Conservation (phyloP, 2,113 vertebrate genomes). For the Trochalopteron elliotii region DNA sequence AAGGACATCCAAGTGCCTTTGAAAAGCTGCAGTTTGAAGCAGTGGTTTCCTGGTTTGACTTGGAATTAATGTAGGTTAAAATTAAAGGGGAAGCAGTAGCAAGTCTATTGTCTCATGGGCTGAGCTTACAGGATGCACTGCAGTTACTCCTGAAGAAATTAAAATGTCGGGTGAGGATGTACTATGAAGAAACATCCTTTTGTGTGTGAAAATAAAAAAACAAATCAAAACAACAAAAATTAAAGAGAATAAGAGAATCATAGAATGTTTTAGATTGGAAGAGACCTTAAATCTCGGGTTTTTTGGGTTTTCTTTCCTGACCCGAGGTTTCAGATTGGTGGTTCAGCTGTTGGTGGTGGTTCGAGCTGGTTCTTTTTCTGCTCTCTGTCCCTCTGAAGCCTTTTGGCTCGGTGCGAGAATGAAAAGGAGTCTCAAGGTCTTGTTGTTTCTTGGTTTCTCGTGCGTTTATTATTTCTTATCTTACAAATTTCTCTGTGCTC, state of each 20-base stretch:
- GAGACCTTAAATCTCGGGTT: too few species aligned
- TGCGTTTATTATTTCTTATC: too few species aligned
- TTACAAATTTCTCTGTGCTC: too few species aligned
- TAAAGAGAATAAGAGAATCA: not conserved
- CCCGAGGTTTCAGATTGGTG: too few species aligned
- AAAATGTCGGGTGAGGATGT: not conserved
- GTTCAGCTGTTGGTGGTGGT: too few species aligned
- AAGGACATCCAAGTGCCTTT: not conserved
- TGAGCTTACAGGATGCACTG: not conserved
- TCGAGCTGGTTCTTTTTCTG: too few species aligned
- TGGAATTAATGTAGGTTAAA: not conserved
- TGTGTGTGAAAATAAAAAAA: not conserved
- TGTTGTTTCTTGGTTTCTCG: too few species aligned
- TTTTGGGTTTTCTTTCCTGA: too few species aligned
- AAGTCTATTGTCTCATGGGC: not conserved
- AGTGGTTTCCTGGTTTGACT: not conserved
- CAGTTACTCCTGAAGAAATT: not conserved
- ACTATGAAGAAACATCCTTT: not conserved
- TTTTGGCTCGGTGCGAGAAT: too few species aligned
- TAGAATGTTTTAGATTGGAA: not conserved
- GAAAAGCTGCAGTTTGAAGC: not conserved
- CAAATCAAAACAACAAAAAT: not conserved
- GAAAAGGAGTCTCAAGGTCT: too few species aligned
- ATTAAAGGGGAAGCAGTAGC: not conserved
- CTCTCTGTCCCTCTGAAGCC: too few species aligned